Base-by-base conservation (phyloP, 2,797 vertebrate species). In the Eremophila alpestris region DNA sequence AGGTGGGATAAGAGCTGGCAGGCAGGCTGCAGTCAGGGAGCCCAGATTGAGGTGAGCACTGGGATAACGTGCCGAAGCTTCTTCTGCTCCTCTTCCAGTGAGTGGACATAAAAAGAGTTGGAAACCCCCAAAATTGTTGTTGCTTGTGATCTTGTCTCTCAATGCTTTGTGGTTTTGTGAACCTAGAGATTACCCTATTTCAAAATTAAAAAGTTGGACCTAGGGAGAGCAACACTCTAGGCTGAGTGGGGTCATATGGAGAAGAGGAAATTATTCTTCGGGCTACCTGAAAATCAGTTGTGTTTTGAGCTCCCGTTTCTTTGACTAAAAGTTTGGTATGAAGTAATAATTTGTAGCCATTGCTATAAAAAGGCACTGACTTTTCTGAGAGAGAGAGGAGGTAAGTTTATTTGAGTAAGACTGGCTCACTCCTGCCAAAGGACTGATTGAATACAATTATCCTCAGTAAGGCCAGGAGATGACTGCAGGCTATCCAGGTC, bases 371-470 rank as follows among this genome's bases (percentile, higher is more conserved):
- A 68, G 29, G 15, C 34, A 81, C 54, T 88, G 74, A 83, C 30
- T 91, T 95, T 46, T 43, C 52, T 90, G 94, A 88, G 64, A 92
- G 60, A 92, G 60, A 75, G 55, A 58, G 23, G 34, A 81, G 48
- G 74, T 91, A 52, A 80, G 40, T 65, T 87, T 56, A 30, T 91
- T 34, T 91, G 64, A 94, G 30, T 77, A 87, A 89, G 22, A 60
- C 32, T 62, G 23, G 51, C 60, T 96, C 13, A 36, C 32, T 58
- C 24, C 17, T 91, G 71, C 58, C 29, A 63, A 91, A 91, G 40
- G 26, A 76, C 67, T 90, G 55, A 80, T n/a, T 87, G 87, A 94
- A 91, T 91, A 74, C 91, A 96, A 93, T 76, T 73, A 94, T 73
- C 51, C 54, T 67, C 29, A 71, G 34, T 85, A 88, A 83, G 64